Conservation (phyloP, 2,113 vertebrate genomes). For the Rhea americana region DNA sequence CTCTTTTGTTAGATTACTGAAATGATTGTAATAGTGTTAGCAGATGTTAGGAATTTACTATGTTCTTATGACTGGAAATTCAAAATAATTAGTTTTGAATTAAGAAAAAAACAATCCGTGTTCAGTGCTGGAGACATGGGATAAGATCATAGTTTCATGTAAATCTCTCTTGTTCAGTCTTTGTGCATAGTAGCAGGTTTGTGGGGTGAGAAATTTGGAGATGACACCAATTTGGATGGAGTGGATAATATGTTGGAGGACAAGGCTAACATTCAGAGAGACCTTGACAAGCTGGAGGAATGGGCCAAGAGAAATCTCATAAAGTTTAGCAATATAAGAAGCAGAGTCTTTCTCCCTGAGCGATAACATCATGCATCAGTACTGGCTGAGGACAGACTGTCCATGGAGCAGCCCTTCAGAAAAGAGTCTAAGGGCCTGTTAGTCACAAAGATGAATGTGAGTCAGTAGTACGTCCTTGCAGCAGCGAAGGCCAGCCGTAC, state of each 20-base stretch:
- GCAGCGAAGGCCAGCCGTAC: background rate
- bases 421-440: background rate
- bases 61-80: background rate
- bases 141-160: background rate
- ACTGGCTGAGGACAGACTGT: background rate
- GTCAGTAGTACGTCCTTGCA: background rate
- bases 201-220: background rate
- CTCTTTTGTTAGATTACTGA: background rate
- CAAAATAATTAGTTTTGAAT: background rate
- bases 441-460: background rate
- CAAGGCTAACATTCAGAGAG: background rate
- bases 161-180: background rate
- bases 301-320: background rate
- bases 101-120: background rate
- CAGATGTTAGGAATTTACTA: background rate
- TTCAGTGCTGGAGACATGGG: background rate
- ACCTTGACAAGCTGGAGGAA: background rate
- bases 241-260: background rate
- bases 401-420: background rate
- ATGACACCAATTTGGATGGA: background rate
- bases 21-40: background rate
- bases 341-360: background rate
- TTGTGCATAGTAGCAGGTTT: background rate
- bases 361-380: background rate
- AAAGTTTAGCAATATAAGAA: background rate